These are phyloP conservation scores for Dascillus cervinus DNA, from an alignment of 2,888 invertebrate species.

Conservation along the genomic window DNA sequence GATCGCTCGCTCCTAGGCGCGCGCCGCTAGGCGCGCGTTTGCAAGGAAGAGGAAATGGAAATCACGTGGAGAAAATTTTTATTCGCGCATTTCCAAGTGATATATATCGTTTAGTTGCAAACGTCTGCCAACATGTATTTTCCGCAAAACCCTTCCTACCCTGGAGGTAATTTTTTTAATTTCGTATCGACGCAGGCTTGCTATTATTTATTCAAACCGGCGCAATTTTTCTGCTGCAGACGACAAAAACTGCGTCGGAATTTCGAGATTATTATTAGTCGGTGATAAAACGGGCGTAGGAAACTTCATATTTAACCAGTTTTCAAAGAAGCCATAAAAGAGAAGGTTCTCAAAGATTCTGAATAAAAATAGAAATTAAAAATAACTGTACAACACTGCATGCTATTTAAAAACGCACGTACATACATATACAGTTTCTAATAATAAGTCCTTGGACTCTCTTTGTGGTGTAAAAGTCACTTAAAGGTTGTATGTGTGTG, in stretches of 20 bases:
- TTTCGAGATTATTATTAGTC: too few species aligned
- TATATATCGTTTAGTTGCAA: conserved; percentile 21
- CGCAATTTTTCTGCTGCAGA: too few species aligned
- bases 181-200: too few species aligned
- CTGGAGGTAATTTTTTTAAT: conserved; percentile 15
- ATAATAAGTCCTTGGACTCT: conserved; percentile 11
- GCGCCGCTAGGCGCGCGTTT: conserved; percentile 5
- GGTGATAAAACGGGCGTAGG: too few species aligned
- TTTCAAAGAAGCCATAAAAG: conserved; percentile 8
- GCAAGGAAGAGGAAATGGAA: conserved; percentile 12
- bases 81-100: conserved; percentile 8
- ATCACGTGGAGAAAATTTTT: conserved; percentile 11
- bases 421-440: conserved; percentile 13
- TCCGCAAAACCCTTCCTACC: conserved; percentile 15
- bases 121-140: conserved; percentile 24
- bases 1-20: too few species aligned
- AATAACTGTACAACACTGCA: conserved; percentile 18
- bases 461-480: too few species aligned
- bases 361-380: conserved; percentile 20
- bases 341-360: conserved; percentile 16
- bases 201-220: too few species aligned
- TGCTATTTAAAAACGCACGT: conserved; percentile 17
- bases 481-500: too few species aligned
- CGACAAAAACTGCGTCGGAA: too few species aligned
- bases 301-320: too few species aligned